Evolutionary conservation across 30 jellyfish, hydroid and myxozoan species (phyloP).

Genomic region (Hydractinia symbiolongicarpus): DNA sequence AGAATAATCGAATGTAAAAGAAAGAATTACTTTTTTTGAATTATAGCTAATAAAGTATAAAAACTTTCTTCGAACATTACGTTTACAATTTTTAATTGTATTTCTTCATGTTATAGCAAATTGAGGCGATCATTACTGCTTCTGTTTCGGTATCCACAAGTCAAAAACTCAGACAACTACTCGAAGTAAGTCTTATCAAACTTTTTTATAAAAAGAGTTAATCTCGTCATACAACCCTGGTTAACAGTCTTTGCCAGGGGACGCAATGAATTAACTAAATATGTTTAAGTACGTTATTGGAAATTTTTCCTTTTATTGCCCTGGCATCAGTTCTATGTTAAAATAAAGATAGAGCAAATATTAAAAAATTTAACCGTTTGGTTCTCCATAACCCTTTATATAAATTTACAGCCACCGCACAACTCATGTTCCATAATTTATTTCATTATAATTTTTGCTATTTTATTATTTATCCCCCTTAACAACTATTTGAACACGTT

Average conservation of each 20-base stretch:
- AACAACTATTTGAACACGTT: no score
- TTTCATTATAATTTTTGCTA: no score
- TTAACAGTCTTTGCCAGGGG: no score
- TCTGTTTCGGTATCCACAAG: slow-evolving; percentile 47
- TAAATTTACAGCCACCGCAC: no score
- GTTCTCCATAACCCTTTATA: no score
- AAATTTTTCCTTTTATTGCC: not conserved
- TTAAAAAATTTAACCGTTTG: no score
- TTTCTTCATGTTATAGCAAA: slow-evolving; percentile 47
- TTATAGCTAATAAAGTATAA: not conserved
- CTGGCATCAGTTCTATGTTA: no score
- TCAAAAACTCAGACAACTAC: slow-evolving; percentile 40
- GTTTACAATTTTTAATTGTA: not conserved
- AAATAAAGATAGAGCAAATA: no score
- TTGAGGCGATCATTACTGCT: slow-evolving; percentile 54
- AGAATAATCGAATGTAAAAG: no score
- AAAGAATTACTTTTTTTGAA: not conserved
- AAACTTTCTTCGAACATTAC: not conserved
- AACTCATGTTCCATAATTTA: no score
- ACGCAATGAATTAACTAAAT: not conserved
- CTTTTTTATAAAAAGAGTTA: not conserved
- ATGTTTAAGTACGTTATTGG: not conserved
- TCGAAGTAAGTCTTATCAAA: not conserved
- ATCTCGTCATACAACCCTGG: no score
- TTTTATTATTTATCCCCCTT: no score